Conservation (phyloP, 2,113 vertebrate species). For the Erinaceus europaeus region DNA sequence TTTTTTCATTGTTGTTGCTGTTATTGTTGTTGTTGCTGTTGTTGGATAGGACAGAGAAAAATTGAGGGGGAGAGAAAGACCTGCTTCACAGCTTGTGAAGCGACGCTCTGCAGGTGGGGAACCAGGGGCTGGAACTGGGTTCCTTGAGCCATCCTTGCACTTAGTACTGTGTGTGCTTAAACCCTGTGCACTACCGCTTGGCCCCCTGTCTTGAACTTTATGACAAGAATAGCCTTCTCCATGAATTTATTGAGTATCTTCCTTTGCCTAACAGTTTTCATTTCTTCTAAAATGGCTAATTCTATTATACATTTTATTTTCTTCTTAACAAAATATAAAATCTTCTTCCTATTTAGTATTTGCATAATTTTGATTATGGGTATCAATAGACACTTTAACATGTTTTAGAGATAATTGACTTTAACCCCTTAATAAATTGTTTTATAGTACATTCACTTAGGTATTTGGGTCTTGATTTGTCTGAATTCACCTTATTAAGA, state of each 20-base stretch:
- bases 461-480: constrained; percentile 11
- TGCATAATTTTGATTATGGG: not conserved
- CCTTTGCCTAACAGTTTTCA: not conserved
- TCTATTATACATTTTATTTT: not conserved
- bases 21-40: too few relatives aligned
- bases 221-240: not conserved
- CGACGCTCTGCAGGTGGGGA: too few relatives aligned
- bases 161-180: too few relatives aligned
- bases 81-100: too few relatives aligned
- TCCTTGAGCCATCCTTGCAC: too few relatives aligned
- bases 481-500: not conserved
- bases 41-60: too few relatives aligned
- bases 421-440: not conserved
- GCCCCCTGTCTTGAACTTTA: not conserved
- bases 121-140: too few relatives aligned
- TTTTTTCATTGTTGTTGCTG: too few relatives aligned
- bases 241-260: not conserved
- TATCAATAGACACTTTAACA: constrained; percentile 13
- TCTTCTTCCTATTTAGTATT: constrained; percentile 1
- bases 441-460: not conserved
- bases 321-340: too few relatives aligned
- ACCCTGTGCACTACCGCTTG: too few relatives aligned
- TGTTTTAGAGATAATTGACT: not conserved
- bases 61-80: too few relatives aligned
- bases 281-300: not conserved